Evolutionary conservation across 2,888 invertebrate genomes (phyloP), one percentile per base, ranked within the genome.

Genomic region (Pelosia muscerda): DNA sequence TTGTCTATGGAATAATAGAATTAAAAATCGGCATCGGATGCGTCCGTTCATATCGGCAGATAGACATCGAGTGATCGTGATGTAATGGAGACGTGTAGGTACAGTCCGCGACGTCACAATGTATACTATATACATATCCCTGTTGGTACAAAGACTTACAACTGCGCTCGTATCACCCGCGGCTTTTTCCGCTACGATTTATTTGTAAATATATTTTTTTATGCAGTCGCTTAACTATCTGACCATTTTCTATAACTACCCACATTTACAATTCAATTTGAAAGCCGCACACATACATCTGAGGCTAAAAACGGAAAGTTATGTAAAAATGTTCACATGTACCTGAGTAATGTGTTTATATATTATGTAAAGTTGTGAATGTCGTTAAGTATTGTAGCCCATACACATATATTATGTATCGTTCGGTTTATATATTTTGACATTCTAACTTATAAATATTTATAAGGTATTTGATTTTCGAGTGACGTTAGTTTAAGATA

Each of bases 111-210:
- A 79, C 83, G 86, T 89, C 87, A 88, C 84, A 84, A 86, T 81
- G 75, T 81, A 78, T 73, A 74, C 69, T 53, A 28, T 68, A 88
- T 85, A 90, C 91, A 91, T 90, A 90, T 91, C 92, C 90, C 89
- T 88, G 83, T 79, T 75, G 89, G 91, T 92, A 92, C 92, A 92
- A 92, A 89, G 86, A 88, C 91, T 86, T 85, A 76, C 64, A 79
- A 77, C 81, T 84, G 84, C 87, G 86, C 87, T 89, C 90, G 89
- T 88, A 88, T 90, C 90, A 86, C 85, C 88, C 85, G 86, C 88
- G 86, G 90, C 88, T 88, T 86, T 84, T 85, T 83, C 84, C 84
- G 86, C 89, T 88, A 86, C 85, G 79, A 75, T 80, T 72, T 77
- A 81, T 87, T 86, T 92, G 92, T 92, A 92, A 89, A 92, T 92